A percentile compares a stretch with the other conserved stretches of the same genome.
Conservation (phyloP, 1,140 invertebrate genomes). For the Paraescarpia echinospica region DNA sequence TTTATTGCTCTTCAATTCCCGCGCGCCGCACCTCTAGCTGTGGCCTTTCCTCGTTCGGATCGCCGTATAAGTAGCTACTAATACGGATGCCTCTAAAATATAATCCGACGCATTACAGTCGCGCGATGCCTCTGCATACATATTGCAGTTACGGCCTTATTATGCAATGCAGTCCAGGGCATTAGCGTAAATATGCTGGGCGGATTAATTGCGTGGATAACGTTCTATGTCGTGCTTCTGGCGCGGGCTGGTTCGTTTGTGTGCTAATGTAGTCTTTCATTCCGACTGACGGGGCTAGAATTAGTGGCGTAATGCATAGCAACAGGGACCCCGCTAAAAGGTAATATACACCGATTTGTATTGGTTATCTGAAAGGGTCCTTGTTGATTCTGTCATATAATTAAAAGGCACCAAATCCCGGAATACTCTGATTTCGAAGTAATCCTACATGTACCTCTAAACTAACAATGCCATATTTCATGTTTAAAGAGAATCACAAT, state of each 20-base stretch:
- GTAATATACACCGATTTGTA: no score
- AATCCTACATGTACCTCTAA: no score
- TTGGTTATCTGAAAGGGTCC: no score
- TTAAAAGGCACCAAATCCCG: no score
- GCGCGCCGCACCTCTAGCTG: not conserved
- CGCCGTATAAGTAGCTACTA: not conserved
- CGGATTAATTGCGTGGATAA: not conserved
- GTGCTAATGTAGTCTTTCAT: conserved; percentile 1
- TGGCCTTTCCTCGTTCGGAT: not conserved
- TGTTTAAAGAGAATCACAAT: no score
- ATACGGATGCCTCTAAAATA: not conserved
- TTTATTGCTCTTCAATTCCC: not conserved
- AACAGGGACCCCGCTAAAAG: no score
- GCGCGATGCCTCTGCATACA: not conserved
- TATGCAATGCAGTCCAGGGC: not conserved
- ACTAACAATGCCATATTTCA: no score
- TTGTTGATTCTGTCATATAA: no score
- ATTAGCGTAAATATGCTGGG: not conserved
- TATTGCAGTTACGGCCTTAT: not conserved
- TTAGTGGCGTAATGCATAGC: not conserved
- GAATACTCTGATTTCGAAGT: no score
- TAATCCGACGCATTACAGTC: not conserved
- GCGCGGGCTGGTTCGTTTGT: not conserved
- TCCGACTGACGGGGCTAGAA: not conserved
- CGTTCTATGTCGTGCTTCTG: not conserved